Evolutionary conservation across 2,888 invertebrate genomes (phyloP), one percentile per base, ranked within the genome.

Genomic region (Argynnis bischoffii): DNA sequence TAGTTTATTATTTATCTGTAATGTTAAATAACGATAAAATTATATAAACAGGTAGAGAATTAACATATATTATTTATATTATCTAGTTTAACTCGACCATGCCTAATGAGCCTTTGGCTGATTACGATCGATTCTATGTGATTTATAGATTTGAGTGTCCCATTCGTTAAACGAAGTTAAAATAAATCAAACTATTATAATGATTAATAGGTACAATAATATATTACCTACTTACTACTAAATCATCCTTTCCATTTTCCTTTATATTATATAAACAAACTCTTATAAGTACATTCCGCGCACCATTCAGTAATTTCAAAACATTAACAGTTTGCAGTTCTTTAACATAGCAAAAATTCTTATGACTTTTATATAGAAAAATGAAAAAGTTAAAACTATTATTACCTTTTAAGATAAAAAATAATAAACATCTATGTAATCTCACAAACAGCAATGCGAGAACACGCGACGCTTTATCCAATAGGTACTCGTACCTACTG

Each of bases 131-230:
- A 18, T 60, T 67, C 56, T 63, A 46, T 48, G 50, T 67, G 70
- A 70, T 70, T 65, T 63, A 70, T 70, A 50, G 67, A 66, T 64
- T 55, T 65, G 67, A 70, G 67, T 67, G 60, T 54, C 56, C 64
- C 70, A 26, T 61, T 61, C 26, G 50, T 55, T 66, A 54, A 41
- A 47, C 50, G 54, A 26, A 51, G 14, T 48, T 50, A 61, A 54
- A 18, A 59, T 53, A 18, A 14, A 54, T 50, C 21, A n/a, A n/a
- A 48, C 53, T 18, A 21, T 53, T n/a, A 21, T 14, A 18, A 26
- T 35, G 35, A 61, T 31, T 11, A 41, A 61, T 51, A 14, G 15
- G 46, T 26, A 48, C 3, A 31, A 4, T 55, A 26, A 35, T 55
- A 16, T 14, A 53, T 53, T 14, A 53, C 15, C 3, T 26, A 14